Conservation (phyloP, 2,113 vertebrate genomes). For the Daphoenositta chrysoptera region DNA sequence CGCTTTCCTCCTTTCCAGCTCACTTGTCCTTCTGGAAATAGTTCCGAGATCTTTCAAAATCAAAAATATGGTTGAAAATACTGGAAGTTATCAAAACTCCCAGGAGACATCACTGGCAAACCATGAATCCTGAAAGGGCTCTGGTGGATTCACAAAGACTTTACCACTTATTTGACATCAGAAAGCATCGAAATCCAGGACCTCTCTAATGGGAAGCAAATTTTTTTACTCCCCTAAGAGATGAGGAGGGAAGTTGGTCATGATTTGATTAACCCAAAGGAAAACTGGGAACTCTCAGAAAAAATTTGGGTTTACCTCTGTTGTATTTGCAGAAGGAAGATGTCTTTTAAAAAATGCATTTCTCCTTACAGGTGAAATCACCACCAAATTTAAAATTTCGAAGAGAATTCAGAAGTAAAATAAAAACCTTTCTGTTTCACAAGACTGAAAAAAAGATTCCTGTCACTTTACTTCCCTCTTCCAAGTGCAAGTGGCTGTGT, state of each 20-base stretch:
- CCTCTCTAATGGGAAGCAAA: not conserved
- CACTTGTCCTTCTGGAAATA: not conserved
- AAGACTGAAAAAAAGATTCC: not conserved
- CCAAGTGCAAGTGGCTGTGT: not conserved
- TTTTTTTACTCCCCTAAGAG: not conserved
- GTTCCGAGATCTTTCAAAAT: not conserved
- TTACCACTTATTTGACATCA: not conserved
- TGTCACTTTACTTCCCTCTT: not conserved
- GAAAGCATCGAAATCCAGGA: not conserved
- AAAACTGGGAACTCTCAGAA: not conserved
- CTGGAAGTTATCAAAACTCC: not conserved
- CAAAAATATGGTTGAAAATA: not conserved
- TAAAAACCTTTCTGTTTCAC: not conserved
- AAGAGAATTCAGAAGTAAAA: not conserved
- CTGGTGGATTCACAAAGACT: not conserved
- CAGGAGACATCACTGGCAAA: not conserved
- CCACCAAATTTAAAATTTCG: not conserved
- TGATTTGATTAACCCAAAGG: not conserved
- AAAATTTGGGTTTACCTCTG: not conserved
- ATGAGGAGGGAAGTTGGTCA: not conserved
- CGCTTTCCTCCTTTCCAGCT: not conserved
- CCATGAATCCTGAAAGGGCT: not conserved
- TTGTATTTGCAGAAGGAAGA: not conserved
- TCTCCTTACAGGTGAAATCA: not conserved
- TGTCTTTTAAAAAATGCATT: rapidly evolving